A percentile compares a stretch with the other conserved stretches of the same genome.
These are phyloP conservation scores for Lepus timidus DNA, from an alignment of 2,113 vertebrate species.

Conservation along the genomic window DNA sequence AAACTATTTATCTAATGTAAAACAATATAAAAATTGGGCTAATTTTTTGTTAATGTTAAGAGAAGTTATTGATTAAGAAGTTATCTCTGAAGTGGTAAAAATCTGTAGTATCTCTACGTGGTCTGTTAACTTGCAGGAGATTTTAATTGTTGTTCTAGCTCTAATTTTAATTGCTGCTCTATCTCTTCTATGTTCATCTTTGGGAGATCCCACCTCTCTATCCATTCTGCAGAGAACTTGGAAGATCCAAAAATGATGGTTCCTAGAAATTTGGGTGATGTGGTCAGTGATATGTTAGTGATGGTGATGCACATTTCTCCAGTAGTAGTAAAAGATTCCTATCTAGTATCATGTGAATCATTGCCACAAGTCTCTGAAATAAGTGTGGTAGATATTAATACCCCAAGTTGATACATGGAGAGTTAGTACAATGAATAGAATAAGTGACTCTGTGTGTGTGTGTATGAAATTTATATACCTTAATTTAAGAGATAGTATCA, in stretches of 20 bases:
- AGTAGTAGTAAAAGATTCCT: neutral
- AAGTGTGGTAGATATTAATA: neutral
- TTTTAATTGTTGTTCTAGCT: neutral
- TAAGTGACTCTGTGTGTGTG: neutral
- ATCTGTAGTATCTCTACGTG: neutral
- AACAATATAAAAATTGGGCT: neutral
- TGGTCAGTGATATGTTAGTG: neutral
- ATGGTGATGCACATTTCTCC: neutral
- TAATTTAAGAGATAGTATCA: neutral
- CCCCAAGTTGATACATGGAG: neutral
- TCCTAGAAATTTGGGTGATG: neutral
- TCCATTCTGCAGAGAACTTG: neutral
- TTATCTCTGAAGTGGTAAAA: neutral
- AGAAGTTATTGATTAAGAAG: constrained; percentile 26
- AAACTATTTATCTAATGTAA: neutral
- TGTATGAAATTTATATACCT: neutral
- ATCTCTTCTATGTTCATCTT: neutral
- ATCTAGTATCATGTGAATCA: neutral
- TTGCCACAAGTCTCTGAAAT: neutral
- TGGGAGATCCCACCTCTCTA: neutral
- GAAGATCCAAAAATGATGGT: neutral
- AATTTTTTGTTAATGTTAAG: constrained; percentile 34
- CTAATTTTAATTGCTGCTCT: neutral
- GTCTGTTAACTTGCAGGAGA: neutral
- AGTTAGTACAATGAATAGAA: neutral